Evolutionary conservation across 2,888 invertebrate species (phyloP), one percentile per base, ranked within the genome.

Genomic region (Nudaria mundana): DNA sequence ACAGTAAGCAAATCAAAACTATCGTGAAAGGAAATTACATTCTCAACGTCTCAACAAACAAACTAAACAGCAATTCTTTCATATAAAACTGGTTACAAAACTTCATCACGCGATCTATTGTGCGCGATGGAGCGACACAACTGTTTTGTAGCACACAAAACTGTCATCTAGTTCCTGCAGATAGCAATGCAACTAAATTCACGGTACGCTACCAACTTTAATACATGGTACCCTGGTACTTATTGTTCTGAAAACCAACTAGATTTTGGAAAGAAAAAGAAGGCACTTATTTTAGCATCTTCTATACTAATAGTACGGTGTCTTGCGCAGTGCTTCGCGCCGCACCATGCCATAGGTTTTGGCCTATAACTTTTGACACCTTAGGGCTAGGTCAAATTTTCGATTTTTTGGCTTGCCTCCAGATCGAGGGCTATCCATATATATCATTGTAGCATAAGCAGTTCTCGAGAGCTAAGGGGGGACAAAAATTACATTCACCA

Each of bases 111-210:
- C 44, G 42, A 20, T 26, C 20, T 30, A 48, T 55, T 54, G 48
- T 50, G 29, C 48, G 25, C 30, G 6, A 20, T 20, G 20, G 5
- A 20, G n/a, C 20, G 44, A 11, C 51, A 40, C 39, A 45, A 60
- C 52, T 58, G 49, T 61, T 66, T 53, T 37, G 31, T 13, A 25
- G 44, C 52, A 51, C 48, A 52, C 55, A 25, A 47, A 43, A 41
- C 58, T 63, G 61, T 57, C 57, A 37, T 50, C 46, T 40, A 42
- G 35, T 48, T 55, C 59, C 57, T 49, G 51, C 48, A 50, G 59
- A 56, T 58, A 40, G 22, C 35, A 25, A 10, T 36, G 35, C 40
- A 28, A 30, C 25, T 16, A 16, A 18, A 28, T 31, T 12, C 40
- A 40, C 30, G 35, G 18, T 15, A 40, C 32, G 32, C 31, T 7